phyloP scores from a whole-genome alignment of 1,140 invertebrate species.

The Aphelenchoides fujianensis region DNA sequence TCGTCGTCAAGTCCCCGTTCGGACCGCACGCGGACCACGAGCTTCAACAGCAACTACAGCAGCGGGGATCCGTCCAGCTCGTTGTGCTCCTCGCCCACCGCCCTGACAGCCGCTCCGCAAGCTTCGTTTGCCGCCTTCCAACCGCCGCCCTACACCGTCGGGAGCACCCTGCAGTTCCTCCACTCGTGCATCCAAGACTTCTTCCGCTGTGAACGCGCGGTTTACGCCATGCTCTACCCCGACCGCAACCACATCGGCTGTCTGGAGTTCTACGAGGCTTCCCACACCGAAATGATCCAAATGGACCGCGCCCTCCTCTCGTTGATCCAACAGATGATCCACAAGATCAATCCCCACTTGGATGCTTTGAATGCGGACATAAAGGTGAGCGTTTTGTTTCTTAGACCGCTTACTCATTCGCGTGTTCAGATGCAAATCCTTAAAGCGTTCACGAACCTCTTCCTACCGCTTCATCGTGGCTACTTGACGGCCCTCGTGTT shows the following conservation, averaged over 20 bases:
- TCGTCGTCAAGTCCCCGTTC: background rate
- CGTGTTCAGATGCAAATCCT: no score
- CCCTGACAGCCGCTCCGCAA: background rate
- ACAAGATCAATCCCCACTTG: background rate
- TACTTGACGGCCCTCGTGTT: slow-evolving; percentile 1
- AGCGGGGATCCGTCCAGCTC: background rate
- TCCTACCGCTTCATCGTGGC: background rate
- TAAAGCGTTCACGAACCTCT: background rate
- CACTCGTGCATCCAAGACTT: slow-evolving; percentile 1
- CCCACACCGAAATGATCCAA: background rate
- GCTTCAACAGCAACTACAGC: background rate
- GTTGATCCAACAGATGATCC: background rate
- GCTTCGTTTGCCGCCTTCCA: no score
- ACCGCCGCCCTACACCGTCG: background rate
- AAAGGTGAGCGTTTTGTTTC: background rate
- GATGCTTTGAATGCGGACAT: background rate
- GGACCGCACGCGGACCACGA: background rate
- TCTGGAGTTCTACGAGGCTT: background rate
- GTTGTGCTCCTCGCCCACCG: background rate
- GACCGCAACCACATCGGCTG: background rate
- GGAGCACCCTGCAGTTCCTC: background rate
- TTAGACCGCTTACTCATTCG: background rate
- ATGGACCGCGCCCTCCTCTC: background rate
- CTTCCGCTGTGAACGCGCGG: background rate
- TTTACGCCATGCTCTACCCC: background rate